phyloP scores from a whole-genome alignment of 2,888 invertebrate species.

The Andrena chrysosceles region DNA sequence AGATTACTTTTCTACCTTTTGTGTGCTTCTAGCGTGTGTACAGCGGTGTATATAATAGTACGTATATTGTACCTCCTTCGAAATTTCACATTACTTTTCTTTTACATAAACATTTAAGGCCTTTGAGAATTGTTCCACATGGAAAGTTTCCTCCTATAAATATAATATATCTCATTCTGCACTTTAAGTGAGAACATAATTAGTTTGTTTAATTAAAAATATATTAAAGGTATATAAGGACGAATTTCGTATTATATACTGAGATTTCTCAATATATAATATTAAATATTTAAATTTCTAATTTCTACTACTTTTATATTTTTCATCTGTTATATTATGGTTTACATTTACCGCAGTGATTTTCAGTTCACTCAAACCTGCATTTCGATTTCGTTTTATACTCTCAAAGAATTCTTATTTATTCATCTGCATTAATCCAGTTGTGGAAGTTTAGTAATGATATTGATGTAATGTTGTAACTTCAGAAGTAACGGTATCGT shows the following conservation, averaged over 20 bases:
- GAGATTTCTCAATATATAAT: not conserved
- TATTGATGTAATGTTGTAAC: not conserved
- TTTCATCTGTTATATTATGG: not conserved
- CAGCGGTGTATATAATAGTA: not conserved
- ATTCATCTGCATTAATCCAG: not conserved
- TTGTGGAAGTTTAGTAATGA: not conserved
- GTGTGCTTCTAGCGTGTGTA: not conserved
- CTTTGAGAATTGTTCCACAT: not conserved
- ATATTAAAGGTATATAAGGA: not conserved
- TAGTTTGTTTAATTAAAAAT: not conserved
- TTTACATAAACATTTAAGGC: not conserved
- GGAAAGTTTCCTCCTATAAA: not conserved
- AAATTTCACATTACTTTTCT: not conserved
- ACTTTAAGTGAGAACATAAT: not conserved
- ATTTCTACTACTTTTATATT: not conserved
- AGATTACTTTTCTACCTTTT: slow-evolving; percentile 11
- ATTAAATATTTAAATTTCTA: not conserved
- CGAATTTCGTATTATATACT: not conserved
- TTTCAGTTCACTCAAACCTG: not conserved
- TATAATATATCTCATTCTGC: not conserved
- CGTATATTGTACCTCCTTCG: not conserved
- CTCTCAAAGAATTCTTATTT: not conserved
- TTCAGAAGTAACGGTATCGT: not conserved
- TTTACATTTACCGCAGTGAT: not conserved
- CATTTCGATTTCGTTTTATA: not conserved